These are phyloP conservation scores for Corvus hawaiiensis DNA, from an alignment of 2,113 vertebrate genomes.

Conservation along the genomic window DNA sequence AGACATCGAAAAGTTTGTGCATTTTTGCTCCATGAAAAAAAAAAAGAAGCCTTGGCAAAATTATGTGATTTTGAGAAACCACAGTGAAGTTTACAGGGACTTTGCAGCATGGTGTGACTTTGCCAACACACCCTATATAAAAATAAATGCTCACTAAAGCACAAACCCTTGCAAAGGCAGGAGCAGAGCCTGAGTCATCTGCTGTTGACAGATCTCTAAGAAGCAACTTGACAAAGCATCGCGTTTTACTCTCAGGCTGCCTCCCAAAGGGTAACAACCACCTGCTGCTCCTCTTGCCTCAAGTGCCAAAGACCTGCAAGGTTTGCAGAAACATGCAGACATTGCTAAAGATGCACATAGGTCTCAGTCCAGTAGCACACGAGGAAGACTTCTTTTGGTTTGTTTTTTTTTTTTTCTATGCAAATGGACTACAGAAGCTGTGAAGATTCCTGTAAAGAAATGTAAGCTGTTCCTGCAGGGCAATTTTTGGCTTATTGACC, in stretches of 20 bases:
- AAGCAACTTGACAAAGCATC: neutral
- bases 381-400: neutral
- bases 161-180: neutral
- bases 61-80: neutral
- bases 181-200: neutral
- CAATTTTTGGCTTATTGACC: neutral
- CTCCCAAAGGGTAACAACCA: neutral
- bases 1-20: neutral
- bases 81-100: neutral
- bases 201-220: neutral
- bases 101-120: neutral
- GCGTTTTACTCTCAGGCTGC: fast-evolving
- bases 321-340: neutral
- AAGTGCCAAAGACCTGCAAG: neutral
- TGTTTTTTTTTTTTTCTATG: neutral
- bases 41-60: neutral
- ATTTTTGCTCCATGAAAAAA: neutral
- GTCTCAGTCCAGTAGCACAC: neutral
- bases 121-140: neutral
- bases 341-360: neutral
- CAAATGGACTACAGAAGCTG: neutral
- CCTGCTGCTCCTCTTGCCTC: neutral
- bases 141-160: neutral
- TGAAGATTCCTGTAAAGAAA: neutral
- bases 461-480: neutral